Percentiles rank a stretch among this genome's conserved stretches.
Evolutionary conservation across 1,140 invertebrate genomes (phyloP).

Genomic region (Kradibia gibbosae): DNA sequence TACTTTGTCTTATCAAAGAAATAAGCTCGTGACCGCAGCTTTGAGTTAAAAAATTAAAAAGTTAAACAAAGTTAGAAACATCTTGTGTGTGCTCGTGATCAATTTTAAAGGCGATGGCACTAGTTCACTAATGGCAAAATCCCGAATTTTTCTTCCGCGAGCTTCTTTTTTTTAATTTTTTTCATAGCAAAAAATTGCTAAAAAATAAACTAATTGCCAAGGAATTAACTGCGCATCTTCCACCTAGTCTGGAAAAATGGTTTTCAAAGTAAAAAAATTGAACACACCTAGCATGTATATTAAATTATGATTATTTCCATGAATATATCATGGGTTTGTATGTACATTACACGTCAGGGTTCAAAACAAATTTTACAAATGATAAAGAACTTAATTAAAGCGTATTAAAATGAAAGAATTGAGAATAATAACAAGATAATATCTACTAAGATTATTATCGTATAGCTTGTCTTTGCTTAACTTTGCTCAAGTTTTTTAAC

Average conservation of each 20-base stretch:
- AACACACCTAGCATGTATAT: not conserved
- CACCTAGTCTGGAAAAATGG: not conserved
- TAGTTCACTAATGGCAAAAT: slow-evolving; percentile 42
- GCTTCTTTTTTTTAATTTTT: not conserved
- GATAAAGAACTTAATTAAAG: not conserved
- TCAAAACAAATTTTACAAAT: not conserved
- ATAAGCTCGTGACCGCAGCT: slow-evolving; percentile 3
- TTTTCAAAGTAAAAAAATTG: not conserved
- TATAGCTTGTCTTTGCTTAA: not conserved
- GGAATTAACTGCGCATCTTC: not conserved
- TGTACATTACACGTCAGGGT: not conserved
- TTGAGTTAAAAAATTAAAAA: no score
- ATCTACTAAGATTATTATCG: not conserved
- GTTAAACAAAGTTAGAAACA: no score
- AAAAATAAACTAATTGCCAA: not conserved
- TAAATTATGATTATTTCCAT: not conserved
- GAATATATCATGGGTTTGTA: not conserved
- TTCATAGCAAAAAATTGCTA: not conserved
- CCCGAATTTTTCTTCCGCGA: not conserved
- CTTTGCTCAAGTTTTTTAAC: no score
- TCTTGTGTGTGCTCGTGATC: slow-evolving; percentile 5
- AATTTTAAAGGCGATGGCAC: slow-evolving; percentile 27
- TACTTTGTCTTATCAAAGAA: slow-evolving; percentile 44
- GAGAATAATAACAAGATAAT: not conserved
- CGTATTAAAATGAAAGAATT: not conserved